Conservation (phyloP, 1,140 invertebrate species). For the Eciton burchellii region DNA sequence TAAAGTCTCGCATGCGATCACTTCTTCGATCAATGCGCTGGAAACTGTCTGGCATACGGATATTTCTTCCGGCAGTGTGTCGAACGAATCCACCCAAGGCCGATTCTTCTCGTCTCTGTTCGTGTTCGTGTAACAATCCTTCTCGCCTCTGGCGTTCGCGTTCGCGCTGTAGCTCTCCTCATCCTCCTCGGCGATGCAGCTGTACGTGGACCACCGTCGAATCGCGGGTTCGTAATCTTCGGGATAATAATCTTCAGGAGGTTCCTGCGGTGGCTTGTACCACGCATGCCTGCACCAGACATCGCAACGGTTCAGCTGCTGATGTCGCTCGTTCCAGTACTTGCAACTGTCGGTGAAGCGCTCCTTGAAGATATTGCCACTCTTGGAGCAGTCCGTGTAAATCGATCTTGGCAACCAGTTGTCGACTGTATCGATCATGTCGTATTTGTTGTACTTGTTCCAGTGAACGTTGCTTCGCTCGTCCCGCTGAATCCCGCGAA, state of each 20-base stretch:
- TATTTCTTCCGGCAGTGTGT: neutral
- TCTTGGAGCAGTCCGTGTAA: neutral
- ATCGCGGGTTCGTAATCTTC: neutral
- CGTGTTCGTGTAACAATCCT: neutral
- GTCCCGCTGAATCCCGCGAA: neutral
- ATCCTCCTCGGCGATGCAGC: conserved; percentile 60
- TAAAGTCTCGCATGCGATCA: neutral
- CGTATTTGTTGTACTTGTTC: neutral
- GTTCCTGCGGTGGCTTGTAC: neutral
- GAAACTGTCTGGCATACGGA: neutral
- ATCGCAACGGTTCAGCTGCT: neutral
- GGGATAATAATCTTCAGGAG: neutral
- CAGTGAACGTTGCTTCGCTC: neutral
- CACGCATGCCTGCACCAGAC: neutral
- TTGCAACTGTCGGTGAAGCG: neutral
- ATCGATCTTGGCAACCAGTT: conserved; percentile 37
- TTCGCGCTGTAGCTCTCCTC: conserved; percentile 41
- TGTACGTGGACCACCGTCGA: conserved; percentile 34
- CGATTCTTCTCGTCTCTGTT: neutral
- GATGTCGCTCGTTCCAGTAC: conserved; percentile 36
- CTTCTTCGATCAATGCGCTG: neutral
- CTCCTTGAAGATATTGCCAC: neutral
- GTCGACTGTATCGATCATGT: conserved; percentile 20
- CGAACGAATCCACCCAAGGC: neutral
- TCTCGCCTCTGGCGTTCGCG: neutral